phyloP scores from a whole-genome alignment of 2,888 invertebrate species.

The Tenthredo notha region DNA sequence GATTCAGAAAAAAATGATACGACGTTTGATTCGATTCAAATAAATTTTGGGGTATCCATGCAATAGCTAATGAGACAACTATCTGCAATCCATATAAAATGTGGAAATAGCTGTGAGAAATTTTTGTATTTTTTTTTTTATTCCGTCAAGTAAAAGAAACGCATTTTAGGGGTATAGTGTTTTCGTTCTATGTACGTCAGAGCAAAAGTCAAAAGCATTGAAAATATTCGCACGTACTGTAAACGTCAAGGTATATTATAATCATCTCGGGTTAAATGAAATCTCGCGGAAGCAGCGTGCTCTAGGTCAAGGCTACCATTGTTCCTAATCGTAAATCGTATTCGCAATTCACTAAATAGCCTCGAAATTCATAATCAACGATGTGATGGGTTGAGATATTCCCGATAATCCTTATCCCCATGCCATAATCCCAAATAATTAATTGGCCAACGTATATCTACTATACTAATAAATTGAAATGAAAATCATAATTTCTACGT shows the following conservation, averaged over 20 bases:
- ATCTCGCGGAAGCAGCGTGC: not conserved
- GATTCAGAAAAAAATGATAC: not conserved
- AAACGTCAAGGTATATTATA: conserved; percentile 20
- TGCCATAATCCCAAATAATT: not conserved
- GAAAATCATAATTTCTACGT: not conserved
- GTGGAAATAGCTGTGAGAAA: not conserved
- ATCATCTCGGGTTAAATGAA: conserved; percentile 26
- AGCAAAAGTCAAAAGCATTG: not conserved
- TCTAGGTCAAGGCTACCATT: conserved; percentile 27
- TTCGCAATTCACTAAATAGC: too few relatives aligned
- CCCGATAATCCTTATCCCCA: not conserved
- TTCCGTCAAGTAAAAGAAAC: not conserved
- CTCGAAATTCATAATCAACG: not conserved
- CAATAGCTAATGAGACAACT: not conserved
- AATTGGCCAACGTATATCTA: not conserved
- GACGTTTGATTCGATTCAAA: not conserved
- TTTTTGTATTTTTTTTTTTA: not conserved
- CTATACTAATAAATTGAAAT: not conserved
- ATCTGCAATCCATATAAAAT: not conserved
- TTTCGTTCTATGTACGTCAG: not conserved
- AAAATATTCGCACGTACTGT: conserved; percentile 38
- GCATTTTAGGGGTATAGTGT: not conserved
- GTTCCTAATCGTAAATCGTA: not conserved
- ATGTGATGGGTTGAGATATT: not conserved
- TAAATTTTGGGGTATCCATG: not conserved